Evolutionary conservation across 2,113 vertebrate genomes (phyloP).

Genomic region (Corythoichthys intestinalis): DNA sequence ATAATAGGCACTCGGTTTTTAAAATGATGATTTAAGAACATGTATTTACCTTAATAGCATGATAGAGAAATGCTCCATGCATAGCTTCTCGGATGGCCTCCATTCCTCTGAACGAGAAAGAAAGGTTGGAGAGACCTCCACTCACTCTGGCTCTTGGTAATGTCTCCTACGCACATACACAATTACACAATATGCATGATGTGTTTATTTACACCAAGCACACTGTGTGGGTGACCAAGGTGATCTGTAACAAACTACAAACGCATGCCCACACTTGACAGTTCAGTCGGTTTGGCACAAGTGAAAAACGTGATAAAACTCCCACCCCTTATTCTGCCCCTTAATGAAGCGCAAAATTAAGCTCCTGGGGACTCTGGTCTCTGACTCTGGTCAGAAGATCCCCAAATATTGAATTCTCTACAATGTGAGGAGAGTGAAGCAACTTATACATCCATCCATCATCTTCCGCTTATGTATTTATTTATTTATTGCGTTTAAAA

Average conservation of each 20-base stretch:
- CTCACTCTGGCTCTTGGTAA: constrained; percentile 87
- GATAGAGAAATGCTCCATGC: constrained; percentile 93
- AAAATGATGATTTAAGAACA: no score
- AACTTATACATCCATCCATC: no score
- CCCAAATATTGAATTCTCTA: no score
- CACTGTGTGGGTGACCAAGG: not conserved
- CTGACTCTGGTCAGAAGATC: no score
- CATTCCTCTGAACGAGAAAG: constrained; percentile 97
- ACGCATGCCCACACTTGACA: not conserved
- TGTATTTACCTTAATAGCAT: constrained; percentile 77
- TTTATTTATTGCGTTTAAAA: constrained; percentile 30
- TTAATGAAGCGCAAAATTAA: no score
- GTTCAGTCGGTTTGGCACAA: not conserved
- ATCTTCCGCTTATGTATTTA: not conserved
- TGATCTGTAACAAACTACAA: not conserved
- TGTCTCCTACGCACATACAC: constrained; percentile 70
- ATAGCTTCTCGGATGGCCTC: constrained; percentile 94
- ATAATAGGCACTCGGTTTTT: no score
- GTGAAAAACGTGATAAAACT: no score
- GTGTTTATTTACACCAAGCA: not conserved
- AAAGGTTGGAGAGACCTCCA: constrained; percentile 95
- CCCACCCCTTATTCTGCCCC: no score
- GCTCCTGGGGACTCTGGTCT: no score
- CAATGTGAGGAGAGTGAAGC: no score
- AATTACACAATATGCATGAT: not conserved